Percentiles rank a stretch among this genome's conserved stretches.
phyloP scores from a whole-genome alignment of 1,140 invertebrate genomes.

The Cydia amplana region DNA sequence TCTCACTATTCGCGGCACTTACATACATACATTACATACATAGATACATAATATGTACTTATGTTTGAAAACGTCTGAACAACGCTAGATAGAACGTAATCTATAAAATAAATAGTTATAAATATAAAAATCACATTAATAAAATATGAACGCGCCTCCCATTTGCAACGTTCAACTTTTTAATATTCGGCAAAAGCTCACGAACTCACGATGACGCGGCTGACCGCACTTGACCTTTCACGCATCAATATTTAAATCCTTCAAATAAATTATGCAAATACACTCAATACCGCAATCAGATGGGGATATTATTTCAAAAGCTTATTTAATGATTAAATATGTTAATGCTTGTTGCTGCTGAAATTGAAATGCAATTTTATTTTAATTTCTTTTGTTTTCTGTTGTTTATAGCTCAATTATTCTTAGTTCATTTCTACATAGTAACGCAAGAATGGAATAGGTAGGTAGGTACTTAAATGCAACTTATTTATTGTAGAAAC shows the following conservation, averaged over 20 bases:
- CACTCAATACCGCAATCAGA: not conserved
- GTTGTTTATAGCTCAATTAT: too few species aligned
- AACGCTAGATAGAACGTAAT: too few species aligned
- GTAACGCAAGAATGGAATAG: too few species aligned
- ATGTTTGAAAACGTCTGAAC: too few species aligned
- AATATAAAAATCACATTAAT: too few species aligned
- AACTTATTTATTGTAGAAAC: too few species aligned
- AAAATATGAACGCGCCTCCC: not conserved
- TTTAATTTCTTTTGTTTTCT: not conserved
- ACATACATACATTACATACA: too few species aligned
- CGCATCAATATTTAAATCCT: constrained; percentile 1
- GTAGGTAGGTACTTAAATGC: too few species aligned
- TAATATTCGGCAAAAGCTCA: not conserved
- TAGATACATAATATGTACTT: too few species aligned
- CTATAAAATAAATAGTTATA: too few species aligned
- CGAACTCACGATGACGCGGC: not conserved
- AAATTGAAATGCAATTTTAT: not conserved
- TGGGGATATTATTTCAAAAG: constrained; percentile 10
- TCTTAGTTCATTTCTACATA: too few species aligned
- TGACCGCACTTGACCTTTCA: constrained; percentile 3
- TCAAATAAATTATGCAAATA: constrained; percentile 4
- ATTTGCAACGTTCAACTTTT: not conserved
- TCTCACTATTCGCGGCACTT: too few species aligned
- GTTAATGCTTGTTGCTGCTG: not conserved
- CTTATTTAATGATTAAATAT: not conserved